Evolutionary conservation across 2,113 vertebrate species (phyloP).

Genomic region (Columbina picui): DNA sequence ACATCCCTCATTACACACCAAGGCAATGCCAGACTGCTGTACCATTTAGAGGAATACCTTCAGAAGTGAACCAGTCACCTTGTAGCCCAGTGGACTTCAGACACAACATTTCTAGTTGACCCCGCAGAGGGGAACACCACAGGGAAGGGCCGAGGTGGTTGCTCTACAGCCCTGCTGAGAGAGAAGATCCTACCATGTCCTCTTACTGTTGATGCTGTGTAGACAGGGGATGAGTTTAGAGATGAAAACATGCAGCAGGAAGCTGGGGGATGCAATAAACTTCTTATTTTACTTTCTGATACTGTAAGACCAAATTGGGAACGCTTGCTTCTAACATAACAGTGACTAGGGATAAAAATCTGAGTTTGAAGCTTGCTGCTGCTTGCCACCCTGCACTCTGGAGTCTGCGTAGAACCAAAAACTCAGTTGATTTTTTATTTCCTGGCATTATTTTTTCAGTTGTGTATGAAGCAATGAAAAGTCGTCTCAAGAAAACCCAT

Average conservation of each 20-base stretch:
- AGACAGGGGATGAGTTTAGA: background rate
- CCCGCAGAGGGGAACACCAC: rapidly evolving
- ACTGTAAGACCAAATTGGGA: background rate
- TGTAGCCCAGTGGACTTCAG: background rate
- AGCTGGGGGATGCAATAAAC: background rate
- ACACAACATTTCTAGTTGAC: background rate
- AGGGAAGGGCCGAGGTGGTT: background rate
- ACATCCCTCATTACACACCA: background rate
- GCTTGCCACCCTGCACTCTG: background rate
- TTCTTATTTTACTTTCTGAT: background rate
- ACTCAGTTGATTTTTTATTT: background rate
- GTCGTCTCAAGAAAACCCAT: background rate
- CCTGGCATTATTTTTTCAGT: background rate
- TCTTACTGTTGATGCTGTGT: background rate
- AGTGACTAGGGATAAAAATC: background rate
- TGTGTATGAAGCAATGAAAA: background rate
- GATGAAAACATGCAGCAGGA: background rate
- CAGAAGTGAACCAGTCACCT: background rate
- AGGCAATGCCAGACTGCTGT: background rate
- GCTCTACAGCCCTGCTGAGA: background rate
- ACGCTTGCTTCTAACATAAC: background rate
- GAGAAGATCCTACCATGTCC: no score
- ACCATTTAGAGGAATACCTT: background rate
- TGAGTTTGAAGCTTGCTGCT: background rate
- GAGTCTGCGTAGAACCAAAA: background rate